These are phyloP conservation scores for Stictonetta naevosa DNA, from an alignment of 2,113 vertebrate genomes.

Conservation along the genomic window DNA sequence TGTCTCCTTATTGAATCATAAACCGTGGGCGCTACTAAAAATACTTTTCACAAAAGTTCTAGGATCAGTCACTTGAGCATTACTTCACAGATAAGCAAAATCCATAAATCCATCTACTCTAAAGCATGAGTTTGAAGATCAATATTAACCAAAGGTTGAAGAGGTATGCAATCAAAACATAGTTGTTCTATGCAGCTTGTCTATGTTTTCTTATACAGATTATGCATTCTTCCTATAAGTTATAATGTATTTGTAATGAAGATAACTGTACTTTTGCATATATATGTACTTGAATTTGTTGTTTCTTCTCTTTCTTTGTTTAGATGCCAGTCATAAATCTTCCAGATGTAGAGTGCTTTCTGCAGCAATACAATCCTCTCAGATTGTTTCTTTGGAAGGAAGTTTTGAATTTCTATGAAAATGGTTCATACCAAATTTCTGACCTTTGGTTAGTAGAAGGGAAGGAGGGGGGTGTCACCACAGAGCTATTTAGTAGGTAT, in stretches of 20 bases:
- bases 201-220: not conserved
- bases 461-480: not conserved
- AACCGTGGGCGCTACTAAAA: not conserved
- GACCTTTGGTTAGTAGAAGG: not conserved
- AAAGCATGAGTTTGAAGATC: not conserved
- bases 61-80: not conserved
- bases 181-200: not conserved
- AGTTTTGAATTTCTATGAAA: not conserved
- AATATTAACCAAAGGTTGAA: not conserved
- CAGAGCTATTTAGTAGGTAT: not conserved
- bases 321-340: not conserved
- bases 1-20: constrained; percentile 41
- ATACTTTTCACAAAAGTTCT: constrained; percentile 18
- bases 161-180: not conserved
- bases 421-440: not conserved
- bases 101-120: not conserved
- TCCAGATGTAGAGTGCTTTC: not conserved
- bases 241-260: not conserved
- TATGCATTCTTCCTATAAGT: not conserved
- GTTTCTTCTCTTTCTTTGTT: not conserved
- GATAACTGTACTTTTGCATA: not conserved
- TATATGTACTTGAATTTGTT: not conserved
- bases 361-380: not conserved
- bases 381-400: not conserved
- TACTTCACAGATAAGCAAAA: not conserved